A percentile compares a stretch with the other conserved stretches of the same genome.
Evolutionary conservation across 2,113 vertebrate genomes (phyloP).

Genomic region (Nothocercus nigrocapillus): DNA sequence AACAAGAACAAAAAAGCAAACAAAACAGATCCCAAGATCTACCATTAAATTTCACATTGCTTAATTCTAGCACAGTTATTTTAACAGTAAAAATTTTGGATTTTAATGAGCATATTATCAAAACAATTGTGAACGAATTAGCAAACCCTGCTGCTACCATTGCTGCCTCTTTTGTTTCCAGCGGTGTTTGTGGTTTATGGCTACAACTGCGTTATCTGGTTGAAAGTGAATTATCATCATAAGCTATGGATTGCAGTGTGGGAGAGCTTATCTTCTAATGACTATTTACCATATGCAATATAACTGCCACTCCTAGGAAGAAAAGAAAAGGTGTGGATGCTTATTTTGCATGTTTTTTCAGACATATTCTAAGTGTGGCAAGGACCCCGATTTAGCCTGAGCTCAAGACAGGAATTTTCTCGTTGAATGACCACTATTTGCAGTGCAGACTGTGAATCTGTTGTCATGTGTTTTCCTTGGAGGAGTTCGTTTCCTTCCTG

Average conservation of each 20-base stretch:
- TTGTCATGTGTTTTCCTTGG: slow-evolving; percentile 69
- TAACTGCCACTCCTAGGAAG: background rate
- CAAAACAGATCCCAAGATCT: background rate
- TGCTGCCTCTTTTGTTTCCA: background rate
- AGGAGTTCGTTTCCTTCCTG: slow-evolving; percentile 74
- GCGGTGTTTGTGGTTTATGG: background rate
- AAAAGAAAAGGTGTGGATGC: background rate
- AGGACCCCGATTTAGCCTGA: background rate
- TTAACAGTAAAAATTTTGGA: background rate
- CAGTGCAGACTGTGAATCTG: slow-evolving; percentile 15
- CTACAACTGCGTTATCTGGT: background rate
- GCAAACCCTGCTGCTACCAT: background rate
- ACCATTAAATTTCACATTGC: background rate
- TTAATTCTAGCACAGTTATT: background rate
- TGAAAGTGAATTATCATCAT: background rate
- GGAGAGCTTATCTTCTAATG: background rate
- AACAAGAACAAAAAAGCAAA: background rate
- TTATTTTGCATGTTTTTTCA: background rate
- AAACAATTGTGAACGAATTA: slow-evolving; percentile 5
- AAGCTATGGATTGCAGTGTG: background rate
- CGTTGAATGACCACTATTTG: background rate
- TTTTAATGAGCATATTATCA: background rate
- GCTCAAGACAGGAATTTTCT: background rate
- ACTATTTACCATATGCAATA: background rate
- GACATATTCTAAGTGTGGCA: background rate